phyloP scores from a whole-genome alignment of 1,140 invertebrate species.

The Aphaenogaster ashmeadi region DNA sequence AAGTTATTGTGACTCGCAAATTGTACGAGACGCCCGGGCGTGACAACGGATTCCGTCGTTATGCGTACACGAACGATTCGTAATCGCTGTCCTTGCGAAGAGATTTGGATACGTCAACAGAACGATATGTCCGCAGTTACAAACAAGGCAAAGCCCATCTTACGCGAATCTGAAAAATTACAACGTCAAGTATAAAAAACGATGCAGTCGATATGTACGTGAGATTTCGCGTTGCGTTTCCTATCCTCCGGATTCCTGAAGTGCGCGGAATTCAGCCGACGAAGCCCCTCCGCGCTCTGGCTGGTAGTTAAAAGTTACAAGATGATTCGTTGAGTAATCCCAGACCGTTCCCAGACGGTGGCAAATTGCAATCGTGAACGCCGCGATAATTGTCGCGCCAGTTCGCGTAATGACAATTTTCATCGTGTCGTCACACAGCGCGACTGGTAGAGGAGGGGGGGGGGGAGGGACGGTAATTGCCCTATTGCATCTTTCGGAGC shows the following conservation, averaged over 20 bases:
- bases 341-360: slow-evolving; percentile 85
- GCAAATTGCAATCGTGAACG: slow-evolving; percentile 86
- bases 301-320: slow-evolving; percentile 87
- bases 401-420: slow-evolving; percentile 86
- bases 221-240: slow-evolving; percentile 44
- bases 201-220: not conserved
- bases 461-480: slow-evolving; percentile 80
- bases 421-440: slow-evolving; percentile 84
- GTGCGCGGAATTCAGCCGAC: slow-evolving; percentile 53
- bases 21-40: slow-evolving; percentile 25
- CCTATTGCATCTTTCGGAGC: slow-evolving; percentile 82
- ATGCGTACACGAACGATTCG: not conserved
- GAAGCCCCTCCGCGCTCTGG: slow-evolving; percentile 63
- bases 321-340: slow-evolving; percentile 87
- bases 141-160: not conserved
- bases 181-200: not conserved
- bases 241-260: slow-evolving; percentile 49
- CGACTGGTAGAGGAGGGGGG: slow-evolving; percentile 64
- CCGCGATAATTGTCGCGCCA: slow-evolving; percentile 86
- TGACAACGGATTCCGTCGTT: not conserved
- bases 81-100: not conserved
- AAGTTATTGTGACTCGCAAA: slow-evolving; percentile 72
- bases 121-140: not conserved
- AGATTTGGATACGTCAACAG: not conserved
- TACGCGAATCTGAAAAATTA: not conserved